Conservation (phyloP, 2,888 invertebrate genomes). For the Zygogramma bicolorata region DNA sequence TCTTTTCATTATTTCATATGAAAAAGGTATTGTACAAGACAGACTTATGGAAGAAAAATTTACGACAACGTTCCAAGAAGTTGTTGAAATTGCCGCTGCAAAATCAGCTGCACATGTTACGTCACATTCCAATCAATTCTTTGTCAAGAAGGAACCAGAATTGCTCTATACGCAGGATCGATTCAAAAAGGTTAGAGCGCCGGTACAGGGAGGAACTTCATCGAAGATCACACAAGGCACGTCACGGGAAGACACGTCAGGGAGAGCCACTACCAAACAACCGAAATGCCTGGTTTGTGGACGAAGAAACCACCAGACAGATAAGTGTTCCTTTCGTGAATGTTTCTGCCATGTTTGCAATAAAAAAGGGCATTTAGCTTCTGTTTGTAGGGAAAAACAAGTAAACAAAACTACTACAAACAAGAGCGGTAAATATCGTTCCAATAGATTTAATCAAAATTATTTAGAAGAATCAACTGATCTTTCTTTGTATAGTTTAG, state of each 20-base stretch:
- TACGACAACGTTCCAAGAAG: background rate
- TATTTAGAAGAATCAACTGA: conserved; percentile 5
- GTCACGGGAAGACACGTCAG: no score
- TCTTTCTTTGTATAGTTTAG: conserved; percentile 14
- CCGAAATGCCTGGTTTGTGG: no score
- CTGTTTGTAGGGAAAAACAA: conserved; percentile 3
- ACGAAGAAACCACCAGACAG: no score
- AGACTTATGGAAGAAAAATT: conserved; percentile 12
- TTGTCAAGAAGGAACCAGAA: no score
- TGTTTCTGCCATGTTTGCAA: no score
- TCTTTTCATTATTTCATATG: conserved; percentile 16
- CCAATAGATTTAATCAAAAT: background rate
- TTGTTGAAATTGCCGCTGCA: conserved; percentile 9
- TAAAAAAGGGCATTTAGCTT: background rate
- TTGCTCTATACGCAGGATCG: no score
- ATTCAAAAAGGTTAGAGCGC: no score
- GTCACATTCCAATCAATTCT: background rate
- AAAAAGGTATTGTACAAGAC: conserved; percentile 17
- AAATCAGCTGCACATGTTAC: conserved; percentile 10
- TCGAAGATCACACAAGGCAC: no score
- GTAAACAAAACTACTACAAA: conserved; percentile 1
- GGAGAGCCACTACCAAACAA: no score
- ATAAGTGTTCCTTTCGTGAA: no score
- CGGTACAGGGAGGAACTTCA: no score
- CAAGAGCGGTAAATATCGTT: conserved; percentile 10